These are phyloP conservation scores for Montipora capitata DNA, from an alignment of 92 coral and sea anemone genomes.

Conservation along the genomic window DNA sequence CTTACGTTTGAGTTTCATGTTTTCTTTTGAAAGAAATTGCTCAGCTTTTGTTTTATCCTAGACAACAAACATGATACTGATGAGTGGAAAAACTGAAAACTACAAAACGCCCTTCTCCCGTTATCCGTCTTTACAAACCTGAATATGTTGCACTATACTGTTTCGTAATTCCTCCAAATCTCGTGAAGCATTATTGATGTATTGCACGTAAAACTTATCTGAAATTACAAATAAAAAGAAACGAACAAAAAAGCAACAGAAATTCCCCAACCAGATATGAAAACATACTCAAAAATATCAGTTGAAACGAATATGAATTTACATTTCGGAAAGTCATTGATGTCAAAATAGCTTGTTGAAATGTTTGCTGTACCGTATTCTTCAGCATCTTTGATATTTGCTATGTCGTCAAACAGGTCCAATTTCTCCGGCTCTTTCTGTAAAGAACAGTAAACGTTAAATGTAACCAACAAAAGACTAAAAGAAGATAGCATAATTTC, in stretches of 20 bases:
- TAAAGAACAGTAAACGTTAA: background rate
- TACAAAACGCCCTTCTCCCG: background rate
- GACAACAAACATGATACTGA: background rate
- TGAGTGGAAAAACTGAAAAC: background rate
- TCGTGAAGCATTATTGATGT: slow-evolving; percentile 59
- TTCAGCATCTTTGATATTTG: slow-evolving; percentile 40
- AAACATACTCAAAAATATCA: no score
- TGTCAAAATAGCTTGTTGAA: background rate
- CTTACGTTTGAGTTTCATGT: slow-evolving; percentile 89
- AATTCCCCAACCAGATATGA: background rate
- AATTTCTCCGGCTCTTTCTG: slow-evolving; percentile 48
- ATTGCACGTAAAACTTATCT: slow-evolving; percentile 85
- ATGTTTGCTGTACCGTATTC: slow-evolving; percentile 38
- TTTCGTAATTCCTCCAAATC: slow-evolving; percentile 66
- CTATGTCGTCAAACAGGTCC: slow-evolving; percentile 37
- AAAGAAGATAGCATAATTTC: background rate
- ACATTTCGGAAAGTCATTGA: background rate
- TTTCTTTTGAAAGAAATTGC: slow-evolving; percentile 82
- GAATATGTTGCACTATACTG: slow-evolving; percentile 58
- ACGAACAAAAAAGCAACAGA: background rate
- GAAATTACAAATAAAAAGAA: background rate
- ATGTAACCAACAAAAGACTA: background rate
- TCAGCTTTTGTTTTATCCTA: slow-evolving; percentile 93
- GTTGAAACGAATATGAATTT: no score
- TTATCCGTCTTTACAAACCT: slow-evolving; percentile 45